phyloP scores from a whole-genome alignment of 2,888 invertebrate genomes.

The Omphaloscelis lunosa region DNA sequence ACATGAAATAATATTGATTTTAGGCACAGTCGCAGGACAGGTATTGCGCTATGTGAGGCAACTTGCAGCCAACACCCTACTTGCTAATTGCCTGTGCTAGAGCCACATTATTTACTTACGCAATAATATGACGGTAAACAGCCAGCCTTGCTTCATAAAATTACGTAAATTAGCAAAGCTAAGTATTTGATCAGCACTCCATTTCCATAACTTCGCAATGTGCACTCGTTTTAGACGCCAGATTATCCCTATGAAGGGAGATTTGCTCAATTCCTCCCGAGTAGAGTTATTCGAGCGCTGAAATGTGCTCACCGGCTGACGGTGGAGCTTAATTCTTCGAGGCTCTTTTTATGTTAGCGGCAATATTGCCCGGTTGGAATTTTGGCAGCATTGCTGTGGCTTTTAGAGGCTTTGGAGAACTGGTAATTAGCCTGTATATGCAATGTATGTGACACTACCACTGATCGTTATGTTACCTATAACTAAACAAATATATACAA shows the following conservation, averaged over 20 bases:
- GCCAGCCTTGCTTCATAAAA: neutral
- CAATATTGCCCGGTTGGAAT: constrained; percentile 36
- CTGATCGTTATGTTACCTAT: neutral
- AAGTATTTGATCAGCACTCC: constrained; percentile 37
- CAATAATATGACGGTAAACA: neutral
- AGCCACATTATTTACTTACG: neutral
- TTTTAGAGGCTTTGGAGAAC: constrained; percentile 18
- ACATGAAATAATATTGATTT: neutral
- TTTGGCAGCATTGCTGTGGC: constrained; percentile 11
- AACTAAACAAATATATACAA: neutral
- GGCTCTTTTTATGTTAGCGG: constrained; percentile 48
- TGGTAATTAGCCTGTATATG: constrained; percentile 23
- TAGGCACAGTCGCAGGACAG: neutral
- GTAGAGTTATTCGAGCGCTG: constrained; percentile 54
- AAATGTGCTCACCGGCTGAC: constrained; percentile 59
- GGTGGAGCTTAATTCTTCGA: constrained; percentile 50
- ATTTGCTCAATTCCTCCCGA: constrained; percentile 54
- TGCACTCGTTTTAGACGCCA: constrained; percentile 47
- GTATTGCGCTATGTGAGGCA: neutral
- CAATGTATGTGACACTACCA: neutral
- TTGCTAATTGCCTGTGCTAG: neutral
- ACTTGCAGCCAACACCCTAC: neutral
- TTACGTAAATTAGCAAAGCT: neutral
- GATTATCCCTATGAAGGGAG: constrained; percentile 63
- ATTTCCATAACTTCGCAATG: constrained; percentile 22